Evolutionary conservation across 2,888 invertebrate genomes (phyloP), one percentile per base, ranked within the genome.

Genomic region (Eupithecia inturbata): DNA sequence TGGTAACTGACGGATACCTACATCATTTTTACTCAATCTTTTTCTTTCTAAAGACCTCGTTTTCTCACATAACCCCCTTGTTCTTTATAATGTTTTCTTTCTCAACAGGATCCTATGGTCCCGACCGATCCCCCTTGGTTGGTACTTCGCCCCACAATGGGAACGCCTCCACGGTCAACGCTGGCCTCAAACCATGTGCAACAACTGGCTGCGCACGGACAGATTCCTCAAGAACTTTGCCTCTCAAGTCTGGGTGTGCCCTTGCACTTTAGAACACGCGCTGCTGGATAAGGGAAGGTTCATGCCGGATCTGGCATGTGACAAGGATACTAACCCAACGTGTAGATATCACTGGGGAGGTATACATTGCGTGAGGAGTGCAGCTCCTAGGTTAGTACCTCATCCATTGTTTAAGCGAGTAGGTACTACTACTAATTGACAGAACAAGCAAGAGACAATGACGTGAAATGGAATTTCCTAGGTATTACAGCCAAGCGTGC

Each of bases 61-160:
- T 33, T 19, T n/a, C 26, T 66, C 26, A 14, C 22, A 63, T 4
- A n/a, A 33, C 19, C 7, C 16, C 1, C 6, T 31, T 19, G 7
- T 31, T 9, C 9, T 19, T 16, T 3, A 31, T 62, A 16, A 19
- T 12, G 19, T 7, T 31, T 19, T 62, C 31, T 31, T 36, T 3
- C 1, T 10, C 83, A 80, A 57, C 85, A 96, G 96, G 0, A 95
- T 97, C 0, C 94, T 99, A 16, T 99, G 99, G 99, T 98, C 98
- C 85, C 96, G 97, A 74, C 98, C 99, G 0, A 97, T 99, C 78
- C 99, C 99, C 2, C 92, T 99, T 16, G 98, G 95, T 1, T 99
- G 99, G 99, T 99, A 99, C 88, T 98, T 98, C 87, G 96, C 96
- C 0, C 96, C 97, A 0, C 98, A 98, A 89, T 99, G 99, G 99